Evolutionary conservation across 30 jellyfish, hydroid and myxozoan genomes (phyloP).

Genomic region (Turritopsis rubra): DNA sequence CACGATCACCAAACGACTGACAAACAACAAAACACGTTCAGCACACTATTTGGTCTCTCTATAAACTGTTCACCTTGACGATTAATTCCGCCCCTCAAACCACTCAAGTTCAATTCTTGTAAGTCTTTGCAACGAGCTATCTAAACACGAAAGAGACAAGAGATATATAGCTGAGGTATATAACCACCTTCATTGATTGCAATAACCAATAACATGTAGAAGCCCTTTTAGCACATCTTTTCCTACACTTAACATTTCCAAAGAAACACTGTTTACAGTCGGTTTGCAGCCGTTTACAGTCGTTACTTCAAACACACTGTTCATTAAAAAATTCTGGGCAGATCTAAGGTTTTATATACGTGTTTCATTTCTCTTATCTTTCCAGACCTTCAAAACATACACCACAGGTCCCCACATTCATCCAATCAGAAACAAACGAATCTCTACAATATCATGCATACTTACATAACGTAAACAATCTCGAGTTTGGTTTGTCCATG

Average conservation of each 20-base stretch:
- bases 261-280: no score
- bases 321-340: no score
- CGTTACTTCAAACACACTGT: no score
- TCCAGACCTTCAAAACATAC: no score
- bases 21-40: no score
- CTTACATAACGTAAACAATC: slow-evolving; percentile 27
- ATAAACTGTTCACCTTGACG: slow-evolving; percentile 1
- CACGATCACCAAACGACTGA: no score
- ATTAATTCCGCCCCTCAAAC: slow-evolving; percentile 35
- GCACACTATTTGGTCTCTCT: not conserved
- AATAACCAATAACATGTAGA: no score
- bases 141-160: not conserved
- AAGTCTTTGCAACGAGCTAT: slow-evolving; percentile 24
- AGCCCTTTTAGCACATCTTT: no score
- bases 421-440: not conserved
- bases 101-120: slow-evolving; percentile 32
- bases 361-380: no score
- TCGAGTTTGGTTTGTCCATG: slow-evolving; percentile 41
- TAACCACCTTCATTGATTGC: not conserved
- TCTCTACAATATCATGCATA: not conserved
- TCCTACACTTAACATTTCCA: no score
- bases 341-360: no score
- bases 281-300: no score
- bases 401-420: not conserved
- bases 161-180: not conserved